Base-by-base conservation (phyloP, 2,888 invertebrate species). In the Pogonocherus hispidulus region DNA sequence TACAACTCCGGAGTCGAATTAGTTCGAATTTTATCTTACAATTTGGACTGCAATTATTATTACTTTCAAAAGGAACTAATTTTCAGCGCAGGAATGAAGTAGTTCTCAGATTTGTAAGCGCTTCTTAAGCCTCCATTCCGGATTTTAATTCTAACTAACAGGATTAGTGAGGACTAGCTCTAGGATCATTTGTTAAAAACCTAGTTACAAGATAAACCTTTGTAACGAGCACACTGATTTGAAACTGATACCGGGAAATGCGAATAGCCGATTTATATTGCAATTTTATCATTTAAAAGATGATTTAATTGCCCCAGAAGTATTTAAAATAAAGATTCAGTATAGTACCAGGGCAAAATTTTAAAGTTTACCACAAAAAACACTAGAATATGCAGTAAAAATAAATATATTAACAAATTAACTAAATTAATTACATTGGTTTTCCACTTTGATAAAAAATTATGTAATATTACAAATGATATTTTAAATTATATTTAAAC, bases 141-240 rank as follows among this genome's bases (percentile, higher is more conserved):
- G 74, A 73, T 76, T 76, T 74, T 76, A 76, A 76, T 76, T 74
- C 71, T 71, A 68, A 73, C 64, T 76, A 76, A 74, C 72, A 66
- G 74, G 74, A 74, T 76, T 72, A 70, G 64, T 65, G 41, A 59
- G 22, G 66, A 54, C 70, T 67, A 70, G 63, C 68, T 63, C 64
- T 65, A 59, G 37, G 63, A 67, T 69, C 69, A 68, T 70, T 70
- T 70, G 68, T 66, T 70, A 68, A 59, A 66, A 71, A 70, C 67
- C 69, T 64, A 66, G 70, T 70, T 71, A 73, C 67, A 54, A 66
- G 71, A 71, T 71, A 69, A 73, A n/a, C 27, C 56, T 56, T 52
- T 16, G 6, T 16, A 52, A 52, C 9, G 9, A 19, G 14, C 27
- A 27, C 27, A n/a, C 2, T 2, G 47, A n/a, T 20, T 1, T 11